A percentile compares a stretch with the other conserved stretches of the same genome.
Evolutionary conservation across 2,888 invertebrate species (phyloP).

Genomic region (Drosophila demipolita): DNA sequence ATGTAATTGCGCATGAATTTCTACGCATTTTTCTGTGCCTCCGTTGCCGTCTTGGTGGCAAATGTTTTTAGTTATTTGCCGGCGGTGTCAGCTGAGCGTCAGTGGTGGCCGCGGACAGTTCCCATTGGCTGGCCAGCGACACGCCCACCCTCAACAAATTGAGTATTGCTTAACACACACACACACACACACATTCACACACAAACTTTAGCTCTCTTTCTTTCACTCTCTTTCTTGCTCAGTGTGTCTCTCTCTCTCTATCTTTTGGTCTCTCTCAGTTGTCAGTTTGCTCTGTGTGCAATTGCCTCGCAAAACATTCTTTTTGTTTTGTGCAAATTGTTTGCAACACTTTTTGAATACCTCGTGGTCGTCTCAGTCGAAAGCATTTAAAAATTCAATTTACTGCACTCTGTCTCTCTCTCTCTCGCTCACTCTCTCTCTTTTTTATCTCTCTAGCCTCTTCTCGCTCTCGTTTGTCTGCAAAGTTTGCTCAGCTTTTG

Average conservation of each 20-base stretch:
- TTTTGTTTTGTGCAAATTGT: conserved; percentile 81
- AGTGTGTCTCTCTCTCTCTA: conserved; percentile 12
- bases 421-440: conserved; percentile 10
- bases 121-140: conserved; percentile 61
- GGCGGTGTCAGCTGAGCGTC: conserved; percentile 61
- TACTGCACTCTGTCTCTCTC: conserved; percentile 37
- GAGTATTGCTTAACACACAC: conserved; percentile 12
- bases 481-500: conserved; percentile 73
- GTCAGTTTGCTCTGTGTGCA: conserved; percentile 51
- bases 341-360: conserved; percentile 82
- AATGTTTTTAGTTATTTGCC: conserved; percentile 65
- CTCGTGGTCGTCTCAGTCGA: conserved; percentile 81
- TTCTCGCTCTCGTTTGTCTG: conserved; percentile 56
- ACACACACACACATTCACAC: background rate
- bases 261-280: conserved; percentile 5
- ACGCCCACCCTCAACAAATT: conserved; percentile 55
- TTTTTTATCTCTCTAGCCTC: conserved; percentile 8
- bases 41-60: conserved; percentile 45
- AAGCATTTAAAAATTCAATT: conserved; percentile 82
- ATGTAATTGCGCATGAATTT: conserved; percentile 85
- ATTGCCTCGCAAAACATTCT: conserved; percentile 71
- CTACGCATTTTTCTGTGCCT: conserved; percentile 82
- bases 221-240: conserved; percentile 1
- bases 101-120: conserved; percentile 32
- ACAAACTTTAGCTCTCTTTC: background rate